Evolutionary conservation across 2,888 invertebrate species (phyloP).

Genomic region (Leptinotarsa juncta): DNA sequence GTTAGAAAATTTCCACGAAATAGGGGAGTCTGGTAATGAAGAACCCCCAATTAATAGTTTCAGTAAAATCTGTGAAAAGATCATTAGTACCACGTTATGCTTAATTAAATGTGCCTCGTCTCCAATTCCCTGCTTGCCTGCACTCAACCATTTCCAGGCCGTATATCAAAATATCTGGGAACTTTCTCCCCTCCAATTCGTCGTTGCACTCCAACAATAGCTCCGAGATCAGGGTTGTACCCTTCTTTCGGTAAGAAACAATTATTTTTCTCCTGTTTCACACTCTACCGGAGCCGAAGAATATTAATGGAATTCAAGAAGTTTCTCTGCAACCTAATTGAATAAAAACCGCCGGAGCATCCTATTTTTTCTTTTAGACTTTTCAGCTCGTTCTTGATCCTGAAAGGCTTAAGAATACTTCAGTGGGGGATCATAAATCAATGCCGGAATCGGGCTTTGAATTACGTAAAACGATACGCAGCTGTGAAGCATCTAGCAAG

Average conservation of each 20-base stretch:
- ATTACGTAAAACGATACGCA: not conserved
- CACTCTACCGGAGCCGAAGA: not conserved
- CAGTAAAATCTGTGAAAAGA: not conserved
- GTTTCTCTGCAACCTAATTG: conserved; percentile 1
- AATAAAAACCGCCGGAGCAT: not conserved
- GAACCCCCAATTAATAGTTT: no score
- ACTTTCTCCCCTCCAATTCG: not conserved
- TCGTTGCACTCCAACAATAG: not conserved
- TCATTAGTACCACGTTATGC: not conserved
- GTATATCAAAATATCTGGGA: not conserved
- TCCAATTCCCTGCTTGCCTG: not conserved
- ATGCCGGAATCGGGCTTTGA: not conserved
- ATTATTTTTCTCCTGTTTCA: not conserved
- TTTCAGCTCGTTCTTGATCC: not conserved
- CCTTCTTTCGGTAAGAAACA: not conserved
- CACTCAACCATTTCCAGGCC: not conserved
- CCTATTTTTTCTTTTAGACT: not conserved
- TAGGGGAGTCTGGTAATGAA: no score
- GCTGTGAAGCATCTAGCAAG: not conserved
- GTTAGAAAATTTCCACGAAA: no score
- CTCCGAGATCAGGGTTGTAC: not conserved
- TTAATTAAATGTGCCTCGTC: not conserved
- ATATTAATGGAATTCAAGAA: conserved; percentile 5
- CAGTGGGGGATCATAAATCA: conserved; percentile 2
- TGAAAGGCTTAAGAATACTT: not conserved